Evolutionary conservation across 2,113 vertebrate species (phyloP).

Genomic region (Collichthys lucidus): DNA sequence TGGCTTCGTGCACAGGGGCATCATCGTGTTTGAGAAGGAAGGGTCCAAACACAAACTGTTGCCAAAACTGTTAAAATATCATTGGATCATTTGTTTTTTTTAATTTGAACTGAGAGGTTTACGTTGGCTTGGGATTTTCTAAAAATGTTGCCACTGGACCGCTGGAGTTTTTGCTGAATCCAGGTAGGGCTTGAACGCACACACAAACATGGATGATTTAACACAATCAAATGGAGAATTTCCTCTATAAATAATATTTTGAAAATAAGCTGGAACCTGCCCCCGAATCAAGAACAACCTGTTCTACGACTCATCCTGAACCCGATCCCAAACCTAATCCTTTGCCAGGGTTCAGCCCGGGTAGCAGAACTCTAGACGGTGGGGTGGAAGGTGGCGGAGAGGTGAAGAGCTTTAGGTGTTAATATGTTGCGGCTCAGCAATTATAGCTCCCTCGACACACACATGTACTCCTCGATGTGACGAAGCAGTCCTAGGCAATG

Average conservation of each 20-base stretch:
- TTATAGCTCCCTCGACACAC: slow-evolving; percentile 31
- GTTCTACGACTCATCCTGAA: background rate
- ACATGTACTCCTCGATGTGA: slow-evolving; percentile 60
- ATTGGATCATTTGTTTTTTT: background rate
- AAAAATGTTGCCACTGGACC: background rate
- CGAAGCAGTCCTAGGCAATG: slow-evolving; percentile 26
- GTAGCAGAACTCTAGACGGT: background rate
- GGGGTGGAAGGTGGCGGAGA: background rate
- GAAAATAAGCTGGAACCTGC: background rate
- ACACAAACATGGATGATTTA: background rate
- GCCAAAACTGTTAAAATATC: background rate
- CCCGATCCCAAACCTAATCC: background rate
- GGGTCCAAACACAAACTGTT: background rate
- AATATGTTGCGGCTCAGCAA: slow-evolving; percentile 40
- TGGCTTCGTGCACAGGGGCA: background rate
- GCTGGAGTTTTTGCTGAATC: background rate
- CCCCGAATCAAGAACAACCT: background rate
- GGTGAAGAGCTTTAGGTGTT: slow-evolving; percentile 11
- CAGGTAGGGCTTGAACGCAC: background rate
- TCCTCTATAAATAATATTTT: background rate
- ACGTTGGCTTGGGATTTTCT: background rate
- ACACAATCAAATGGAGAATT: background rate
- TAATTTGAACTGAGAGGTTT: background rate
- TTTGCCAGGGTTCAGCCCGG: background rate
- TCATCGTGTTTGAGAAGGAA: no score